Conservation (phyloP, 1,140 invertebrate species). For the Drosophila saltans region DNA sequence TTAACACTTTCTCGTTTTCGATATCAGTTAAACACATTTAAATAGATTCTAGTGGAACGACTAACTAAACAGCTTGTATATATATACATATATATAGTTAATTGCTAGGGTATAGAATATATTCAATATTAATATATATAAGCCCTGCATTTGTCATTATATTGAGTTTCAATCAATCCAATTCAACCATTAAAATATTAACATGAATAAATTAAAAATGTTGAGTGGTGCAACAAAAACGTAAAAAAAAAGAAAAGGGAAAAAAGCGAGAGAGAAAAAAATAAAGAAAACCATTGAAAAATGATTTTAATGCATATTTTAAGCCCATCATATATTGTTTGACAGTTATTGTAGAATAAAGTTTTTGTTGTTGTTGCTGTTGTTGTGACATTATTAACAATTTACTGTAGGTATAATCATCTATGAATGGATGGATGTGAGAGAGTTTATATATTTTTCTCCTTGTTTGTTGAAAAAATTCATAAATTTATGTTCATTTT, state of each 20-base stretch:
- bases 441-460: background rate
- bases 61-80: background rate
- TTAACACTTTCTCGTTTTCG: too few relatives aligned
- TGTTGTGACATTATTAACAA: constrained; percentile 61
- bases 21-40: background rate
- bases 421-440: background rate
- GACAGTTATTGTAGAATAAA: background rate
- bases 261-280: too few relatives aligned
- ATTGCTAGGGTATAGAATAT: background rate
- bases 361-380: background rate
- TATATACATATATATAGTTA: background rate
- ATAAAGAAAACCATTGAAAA: constrained; percentile 12
- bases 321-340: constrained; percentile 69
- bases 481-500: constrained; percentile 41
- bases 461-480: constrained; percentile 57
- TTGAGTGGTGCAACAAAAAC: constrained; percentile 18
- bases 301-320: constrained; percentile 62
- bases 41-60: background rate
- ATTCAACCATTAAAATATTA: constrained; percentile 65
- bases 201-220: constrained; percentile 68
- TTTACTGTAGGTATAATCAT: constrained; percentile 34
- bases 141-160: background rate
- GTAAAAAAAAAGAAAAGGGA: constrained; percentile 5
- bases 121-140: constrained; percentile 13
- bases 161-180: constrained; percentile 15